Evolutionary conservation across 2,888 invertebrate genomes (phyloP), one percentile per base, ranked within the genome.

Genomic region (Furcula furcula): DNA sequence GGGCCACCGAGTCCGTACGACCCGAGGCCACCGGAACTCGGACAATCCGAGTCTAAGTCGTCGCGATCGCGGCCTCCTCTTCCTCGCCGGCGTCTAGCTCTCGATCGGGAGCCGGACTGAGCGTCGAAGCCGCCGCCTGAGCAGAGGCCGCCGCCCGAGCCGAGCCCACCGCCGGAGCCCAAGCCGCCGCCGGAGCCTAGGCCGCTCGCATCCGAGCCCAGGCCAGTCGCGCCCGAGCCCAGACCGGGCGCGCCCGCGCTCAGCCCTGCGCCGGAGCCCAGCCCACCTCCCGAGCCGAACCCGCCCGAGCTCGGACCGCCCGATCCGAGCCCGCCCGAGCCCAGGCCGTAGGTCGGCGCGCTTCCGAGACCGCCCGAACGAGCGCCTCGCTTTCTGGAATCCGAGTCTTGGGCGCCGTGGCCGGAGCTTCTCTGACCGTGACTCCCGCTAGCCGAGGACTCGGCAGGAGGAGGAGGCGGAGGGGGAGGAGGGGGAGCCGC

Each of bases 181-280:
- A 54, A 53, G 56, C 50, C 71, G 49, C 53, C 47, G 36, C 62
- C 54, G 31, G 47, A 48, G 40, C 60, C 53, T 44, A 59, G 55
- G 41, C 66, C 63, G 48, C 64, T 59, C 30, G 67, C 44, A 46
- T 78, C 78, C 63, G 65, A 56, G 52, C 73, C 80, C 51, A 76
- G 80, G 62, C 76, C 84, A 75, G 85, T 85, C 84, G 81, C 84
- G 84, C 84, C 85, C 76, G 84, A 83, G 76, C 83, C 83, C 67
- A 71, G 72, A 70, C 77, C 75, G 67, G 75, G 72, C 59, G 74
- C 76, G 57, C 76, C 82, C 65, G 72, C 76, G 70, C 81, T 78
- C 9, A 62, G 48, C 38, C 58, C 60, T 23, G 55, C 64, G 36
- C 51, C 44, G 10, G 46, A 53, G 52, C 65, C 63, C 25, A 55